These are phyloP conservation scores for Tetranychus urticae DNA, from an alignment of 1,140 invertebrate species.

Conservation along the genomic window DNA sequence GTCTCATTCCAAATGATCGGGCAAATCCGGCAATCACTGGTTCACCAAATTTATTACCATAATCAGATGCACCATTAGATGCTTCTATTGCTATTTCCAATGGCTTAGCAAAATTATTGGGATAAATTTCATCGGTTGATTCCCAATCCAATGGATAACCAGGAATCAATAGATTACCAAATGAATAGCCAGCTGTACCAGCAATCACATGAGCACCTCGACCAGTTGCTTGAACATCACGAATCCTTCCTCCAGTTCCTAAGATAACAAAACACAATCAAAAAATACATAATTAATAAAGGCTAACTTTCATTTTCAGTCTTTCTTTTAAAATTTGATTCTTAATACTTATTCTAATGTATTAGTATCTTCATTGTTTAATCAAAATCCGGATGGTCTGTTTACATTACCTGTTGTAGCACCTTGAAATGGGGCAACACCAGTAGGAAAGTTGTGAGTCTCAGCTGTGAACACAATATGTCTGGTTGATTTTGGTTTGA, in stretches of 20 bases:
- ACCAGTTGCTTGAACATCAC: constrained; percentile 83
- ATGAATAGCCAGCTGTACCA: constrained; percentile 83
- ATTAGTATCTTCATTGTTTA: too few species aligned
- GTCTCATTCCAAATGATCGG: constrained; percentile 57
- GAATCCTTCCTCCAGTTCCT: constrained; percentile 68
- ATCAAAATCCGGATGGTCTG: neutral
- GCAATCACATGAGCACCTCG: constrained; percentile 74
- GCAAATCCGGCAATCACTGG: constrained; percentile 75
- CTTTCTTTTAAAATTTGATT: too few species aligned
- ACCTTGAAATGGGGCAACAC: constrained; percentile 47
- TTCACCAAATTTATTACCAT: constrained; percentile 94
- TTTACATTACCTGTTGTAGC: constrained; percentile 33
- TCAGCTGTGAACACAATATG: constrained; percentile 97
- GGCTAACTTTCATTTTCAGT: too few species aligned
- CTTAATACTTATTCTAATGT: too few species aligned
- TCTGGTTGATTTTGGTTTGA: constrained; percentile 18
- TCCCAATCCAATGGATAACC: constrained; percentile 76
- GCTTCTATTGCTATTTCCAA: constrained; percentile 73
- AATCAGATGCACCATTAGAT: constrained; percentile 91
- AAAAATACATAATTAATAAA: too few species aligned
- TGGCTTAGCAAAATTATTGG: constrained; percentile 66
- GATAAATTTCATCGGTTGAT: constrained; percentile 33
- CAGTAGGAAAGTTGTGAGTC: constrained; percentile 96
- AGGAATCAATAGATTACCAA: constrained; percentile 72
- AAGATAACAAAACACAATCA: constrained; percentile 29